Percentiles rank a stretch among this genome's conserved stretches.
Evolutionary conservation across 2,113 vertebrate genomes (phyloP).

Genomic region (Mobula hypostoma): DNA sequence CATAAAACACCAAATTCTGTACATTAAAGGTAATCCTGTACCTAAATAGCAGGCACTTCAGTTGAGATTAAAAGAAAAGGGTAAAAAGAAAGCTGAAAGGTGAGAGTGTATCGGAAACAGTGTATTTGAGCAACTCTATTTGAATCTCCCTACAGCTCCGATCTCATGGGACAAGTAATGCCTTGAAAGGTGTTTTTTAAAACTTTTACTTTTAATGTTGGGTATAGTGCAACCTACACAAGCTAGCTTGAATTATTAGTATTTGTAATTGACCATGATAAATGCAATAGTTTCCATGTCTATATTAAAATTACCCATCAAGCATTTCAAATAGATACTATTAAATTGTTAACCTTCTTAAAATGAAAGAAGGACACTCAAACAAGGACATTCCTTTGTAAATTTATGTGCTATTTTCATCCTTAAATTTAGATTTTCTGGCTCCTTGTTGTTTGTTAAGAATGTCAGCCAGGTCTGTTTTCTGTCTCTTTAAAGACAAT

Average conservation of each 20-base stretch:
- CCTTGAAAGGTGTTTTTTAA: conserved; percentile 25
- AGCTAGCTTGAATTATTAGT: neutral
- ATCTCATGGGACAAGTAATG: neutral
- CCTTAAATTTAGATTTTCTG: neutral
- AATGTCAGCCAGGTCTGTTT: neutral
- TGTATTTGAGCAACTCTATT: neutral
- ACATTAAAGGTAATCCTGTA: neutral
- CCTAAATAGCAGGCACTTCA: neutral
- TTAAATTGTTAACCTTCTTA: neutral
- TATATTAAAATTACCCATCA: neutral
- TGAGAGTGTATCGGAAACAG: neutral
- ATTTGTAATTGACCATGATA: neutral
- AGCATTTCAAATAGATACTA: neutral
- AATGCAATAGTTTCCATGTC: neutral
- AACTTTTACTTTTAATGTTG: neutral
- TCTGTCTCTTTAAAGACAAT: conserved; percentile 21
- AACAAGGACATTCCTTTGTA: neutral
- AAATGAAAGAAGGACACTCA: neutral
- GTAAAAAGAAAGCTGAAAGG: neutral
- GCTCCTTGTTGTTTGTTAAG: neutral
- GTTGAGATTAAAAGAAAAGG: neutral
- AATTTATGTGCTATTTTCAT: neutral
- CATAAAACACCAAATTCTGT: neutral
- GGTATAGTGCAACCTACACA: neutral
- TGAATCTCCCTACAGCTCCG: neutral